Evolutionary conservation across 2,113 vertebrate genomes (phyloP), one percentile per base, ranked within the genome.

Genomic region (Erinaceus europaeus): DNA sequence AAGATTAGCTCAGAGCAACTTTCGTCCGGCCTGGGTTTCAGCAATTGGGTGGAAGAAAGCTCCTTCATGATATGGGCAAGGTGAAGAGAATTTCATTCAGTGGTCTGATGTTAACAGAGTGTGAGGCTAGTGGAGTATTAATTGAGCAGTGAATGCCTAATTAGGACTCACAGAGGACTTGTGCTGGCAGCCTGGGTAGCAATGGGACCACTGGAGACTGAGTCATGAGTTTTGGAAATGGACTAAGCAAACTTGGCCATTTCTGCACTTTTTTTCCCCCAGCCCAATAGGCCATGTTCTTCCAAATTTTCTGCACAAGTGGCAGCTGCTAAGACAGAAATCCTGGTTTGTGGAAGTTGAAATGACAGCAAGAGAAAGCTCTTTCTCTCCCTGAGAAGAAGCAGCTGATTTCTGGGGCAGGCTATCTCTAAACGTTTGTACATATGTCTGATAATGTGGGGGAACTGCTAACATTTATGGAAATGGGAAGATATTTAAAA

Each of bases 401-500:
- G 76, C 62, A 38, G 64, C 86, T 68, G 85, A 86, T 93, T 94
- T 92, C 85, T 91, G 88, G 83, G 85, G 59, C 88, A 71, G 77
- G 71, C 68, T 14, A 76, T 83, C 75, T 87, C 87, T 72, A 48
- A 94, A 79, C 0, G 25, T 79, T 65, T 48, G 42, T 89, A 72
- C n/a, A 17, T n/a, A n/a, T 36, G 67, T 80, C 92, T 92, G 88
- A 95, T 93, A 94, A 93, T 93, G 90, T 90, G 85, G 91, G 90
- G 91, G 90, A 90, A 87, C 75, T 73, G 92, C 82, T 93, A 89
- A 88, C 93, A 86, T 88, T 94, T 94, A 89, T 93, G 89, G 95
- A 94, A 93, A 92, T 93, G 67, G 83, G 90, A 91, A 93, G 94
- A 75, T 93, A 94, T 94, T 96, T 96, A 94, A 95, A 95, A 94